These are phyloP conservation scores for Pyrocephalus nanus DNA, from an alignment of 2,797 vertebrate genomes.

Conservation along the genomic window DNA sequence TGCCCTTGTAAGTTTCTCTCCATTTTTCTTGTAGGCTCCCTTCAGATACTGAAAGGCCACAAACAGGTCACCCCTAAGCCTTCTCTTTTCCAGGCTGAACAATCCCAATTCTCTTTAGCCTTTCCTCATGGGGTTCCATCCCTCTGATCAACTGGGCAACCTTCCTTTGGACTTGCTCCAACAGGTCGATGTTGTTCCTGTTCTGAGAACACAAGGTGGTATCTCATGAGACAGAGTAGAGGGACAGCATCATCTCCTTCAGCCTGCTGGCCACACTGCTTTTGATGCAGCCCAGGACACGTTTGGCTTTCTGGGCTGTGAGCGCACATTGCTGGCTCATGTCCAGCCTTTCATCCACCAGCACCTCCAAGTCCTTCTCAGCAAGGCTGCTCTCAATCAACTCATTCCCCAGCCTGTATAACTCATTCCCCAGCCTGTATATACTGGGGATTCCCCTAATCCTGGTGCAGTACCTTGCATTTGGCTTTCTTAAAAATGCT, in stretches of 20 bases:
- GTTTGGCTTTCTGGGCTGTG: fast-evolving
- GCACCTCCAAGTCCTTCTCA: background rate
- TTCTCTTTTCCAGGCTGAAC: background rate
- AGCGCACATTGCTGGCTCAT: no score
- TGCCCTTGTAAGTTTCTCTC: background rate
- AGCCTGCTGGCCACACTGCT: fast-evolving
- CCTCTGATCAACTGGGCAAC: background rate
- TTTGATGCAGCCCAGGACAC: background rate
- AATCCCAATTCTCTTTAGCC: background rate
- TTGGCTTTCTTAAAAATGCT: background rate
- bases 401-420: background rate
- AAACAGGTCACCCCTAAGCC: background rate
- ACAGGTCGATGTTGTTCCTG: background rate
- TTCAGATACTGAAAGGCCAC: background rate
- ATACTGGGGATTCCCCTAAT: fast-evolving
- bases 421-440: background rate
- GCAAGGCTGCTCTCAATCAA: background rate
- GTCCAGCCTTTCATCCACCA: background rate
- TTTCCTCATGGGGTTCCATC: background rate
- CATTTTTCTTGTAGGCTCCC: background rate
- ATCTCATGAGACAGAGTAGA: background rate
- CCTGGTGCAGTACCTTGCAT: fast-evolving
- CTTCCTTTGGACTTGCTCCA: background rate
- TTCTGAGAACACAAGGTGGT: background rate
- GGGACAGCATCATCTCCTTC: background rate